Evolutionary conservation across 1,140 invertebrate genomes (phyloP), one percentile per base, ranked within the genome.

Genomic region (Drosophila oshimai): DNA sequence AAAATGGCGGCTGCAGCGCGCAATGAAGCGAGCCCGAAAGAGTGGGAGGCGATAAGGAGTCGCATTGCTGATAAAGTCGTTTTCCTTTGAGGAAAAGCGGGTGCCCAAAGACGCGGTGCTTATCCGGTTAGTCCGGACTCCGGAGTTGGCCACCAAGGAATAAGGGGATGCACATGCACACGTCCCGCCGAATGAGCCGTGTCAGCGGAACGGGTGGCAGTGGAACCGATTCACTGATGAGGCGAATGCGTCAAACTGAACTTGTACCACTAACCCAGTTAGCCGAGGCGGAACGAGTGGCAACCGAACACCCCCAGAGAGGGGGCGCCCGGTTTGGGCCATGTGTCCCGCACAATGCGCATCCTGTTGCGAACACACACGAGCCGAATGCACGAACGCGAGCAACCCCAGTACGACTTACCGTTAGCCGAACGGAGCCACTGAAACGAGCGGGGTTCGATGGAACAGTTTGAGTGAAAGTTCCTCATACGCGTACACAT

Each of bases 231-330:
- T n/a, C 46, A 26, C 26, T 22, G 15, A 53, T 61, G 26, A 39
- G 58, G 58, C 37, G 58, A 62, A 62, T 70, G 42, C 65, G 57
- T 53, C 64, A 54, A 74, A 89, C 87, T 89, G 87, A 89, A 89
- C 88, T 89, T 89, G 88, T 89, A 90, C 81, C 88, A 89, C 68
- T 89, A 89, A 89, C 88, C 88, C 88, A 89, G 77, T 89, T 89
- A 89, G 75, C 53, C 28, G 17, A 6, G 44, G 15, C 10, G 44
- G 15, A 44, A 24, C 51, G 6, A 28, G 0, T 31, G 37, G 24
- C 1, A 42, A 0, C 24, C 53, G 12, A 31, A 46, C 10, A 1
- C 9, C 24, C 20, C 10, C 28, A 29, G 42, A 62, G 41, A 22
- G 15, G 5, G 53, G 20, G 15, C 12, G 2, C 31, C 26, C 36